Evolutionary conservation across 64 coral and sea anemone genomes (phyloP), one percentile per base, ranked within the genome.

Genomic region (Pocillopora verrucosa): DNA sequence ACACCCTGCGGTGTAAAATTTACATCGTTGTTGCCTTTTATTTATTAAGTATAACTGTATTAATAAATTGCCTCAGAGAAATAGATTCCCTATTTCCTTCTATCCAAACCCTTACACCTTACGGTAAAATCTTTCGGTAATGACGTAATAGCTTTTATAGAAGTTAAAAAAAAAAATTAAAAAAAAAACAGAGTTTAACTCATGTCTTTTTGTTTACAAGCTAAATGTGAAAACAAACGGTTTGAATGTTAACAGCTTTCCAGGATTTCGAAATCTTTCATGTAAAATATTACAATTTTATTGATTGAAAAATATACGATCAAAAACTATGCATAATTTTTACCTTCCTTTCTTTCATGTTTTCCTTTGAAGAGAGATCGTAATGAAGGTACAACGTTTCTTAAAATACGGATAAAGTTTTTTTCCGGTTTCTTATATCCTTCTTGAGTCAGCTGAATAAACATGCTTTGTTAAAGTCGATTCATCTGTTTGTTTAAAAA

Each of bases 401-500:
- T 11, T 56, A 77, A 77, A 11, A 77, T 56, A 56, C 16, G 16
- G 19, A 56, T 3, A 5, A n/a, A 20, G 20, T 56, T 38, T 22
- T 22, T 30, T 58, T 6, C n/a, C 16, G 20, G 10, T 77, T 77
- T 77, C 20, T 41, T 77, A 0, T 51, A 51, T 51, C 41, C 5
- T 17, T 77, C 37, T n/a, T 1, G 22, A 70, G 67, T n/a, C 75
- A 77, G 75, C 75, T 77, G 75, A 20, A 15, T 77, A 77, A 77
- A 77, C 75, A 77, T 58, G 38, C 17, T 56, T 77, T 77, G 75
- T 77, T 77, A 11, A 77, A 38, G 12, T 14, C 11, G 56, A 15
- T 56, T 61, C 58, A 22, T 16, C 41, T 56, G 11, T 85, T 45
- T 85, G 37, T 85, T 56, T 72, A 25, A 22, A 72, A 6, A 4